Conservation (phyloP, 2,113 vertebrate species). For the Holacanthus passer region DNA sequence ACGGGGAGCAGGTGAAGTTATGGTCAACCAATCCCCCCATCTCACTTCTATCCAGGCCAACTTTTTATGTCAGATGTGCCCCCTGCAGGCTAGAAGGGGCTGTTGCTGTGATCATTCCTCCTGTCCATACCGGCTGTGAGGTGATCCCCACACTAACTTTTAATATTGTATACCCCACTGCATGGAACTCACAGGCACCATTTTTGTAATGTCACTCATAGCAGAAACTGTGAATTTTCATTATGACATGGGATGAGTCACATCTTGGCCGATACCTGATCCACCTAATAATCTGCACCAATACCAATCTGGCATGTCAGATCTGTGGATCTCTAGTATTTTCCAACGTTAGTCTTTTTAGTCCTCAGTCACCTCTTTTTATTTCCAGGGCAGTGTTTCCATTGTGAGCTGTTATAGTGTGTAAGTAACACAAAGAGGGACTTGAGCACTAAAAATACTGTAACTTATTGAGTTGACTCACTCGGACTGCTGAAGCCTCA, state of each 20-base stretch:
- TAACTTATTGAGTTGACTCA: not conserved
- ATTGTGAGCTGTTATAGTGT: slow-evolving; percentile 8
- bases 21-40: slow-evolving; percentile 36
- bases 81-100: slow-evolving; percentile 35
- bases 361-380: slow-evolving; percentile 16
- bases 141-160: slow-evolving; percentile 2
- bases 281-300: not conserved
- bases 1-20: slow-evolving; percentile 62
- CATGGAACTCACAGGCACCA: no score
- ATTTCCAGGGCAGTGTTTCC: slow-evolving; percentile 6
- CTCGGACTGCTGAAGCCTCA: not conserved
- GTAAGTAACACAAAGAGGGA: not conserved
- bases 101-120: slow-evolving; percentile 1
- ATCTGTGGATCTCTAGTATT: slow-evolving; percentile 3
- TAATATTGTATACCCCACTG: not conserved
- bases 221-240: no score
- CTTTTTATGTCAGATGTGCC: slow-evolving; percentile 30
- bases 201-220: no score
- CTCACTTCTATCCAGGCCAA: not conserved
- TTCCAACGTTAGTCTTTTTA: slow-evolving; percentile 6
- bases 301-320: not conserved
- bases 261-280: slow-evolving; percentile 14
- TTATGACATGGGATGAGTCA: no score
- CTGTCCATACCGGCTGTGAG: no score
- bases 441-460: slow-evolving; percentile 6